Evolutionary conservation across 2,888 invertebrate genomes (phyloP), one percentile per base, ranked within the genome.

Genomic region (Melieria crassipennis): DNA sequence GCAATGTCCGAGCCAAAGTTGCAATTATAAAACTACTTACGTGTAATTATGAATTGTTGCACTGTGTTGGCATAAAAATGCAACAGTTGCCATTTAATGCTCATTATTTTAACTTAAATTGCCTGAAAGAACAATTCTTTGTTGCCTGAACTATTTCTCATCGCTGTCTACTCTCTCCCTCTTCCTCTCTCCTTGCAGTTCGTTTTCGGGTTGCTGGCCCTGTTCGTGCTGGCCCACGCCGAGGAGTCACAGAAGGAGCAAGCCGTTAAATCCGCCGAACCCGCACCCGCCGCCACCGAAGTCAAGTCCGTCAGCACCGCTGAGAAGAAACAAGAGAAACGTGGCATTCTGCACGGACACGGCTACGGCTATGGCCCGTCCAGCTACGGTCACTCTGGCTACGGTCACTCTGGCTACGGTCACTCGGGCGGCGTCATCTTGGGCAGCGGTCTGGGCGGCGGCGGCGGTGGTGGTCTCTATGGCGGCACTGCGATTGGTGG

Each of bases 271-370:
- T 73, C 75, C 30, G 76, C 76, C 16, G 82, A 78, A 69, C 77
- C 82, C 7, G 84, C 85, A 78, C 87, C 89, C 74, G 87, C 86
- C 74, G 84, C 87, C 70, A 73, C 77, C 60, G 88, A 87, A 70
- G 91, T 91, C 73, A 92, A 92, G 85, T 68, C 89, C 71, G 85
- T 85, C 68, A 84, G 86, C 70, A 78, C 81, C 57, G 88, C 86
- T 68, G 92, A 92, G 76, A 93, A 93, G 87, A 93, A 92, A 81
- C 92, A 92, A 82, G 93, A 92, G 79, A 94, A 94, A 86, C 91
- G 94, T 80, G 93, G 94, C 73, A 88, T 94, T 76, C 88, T 89
- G 78, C 87, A 83, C 63, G 85, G 86, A 30, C 77, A 89, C 89
- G 79, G 89, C 89, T 89, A 90, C 75, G 88, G 90, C 73, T 89